Evolutionary conservation across 2,888 invertebrate genomes (phyloP).

Genomic region (Cylindroiulus punctatus): DNA sequence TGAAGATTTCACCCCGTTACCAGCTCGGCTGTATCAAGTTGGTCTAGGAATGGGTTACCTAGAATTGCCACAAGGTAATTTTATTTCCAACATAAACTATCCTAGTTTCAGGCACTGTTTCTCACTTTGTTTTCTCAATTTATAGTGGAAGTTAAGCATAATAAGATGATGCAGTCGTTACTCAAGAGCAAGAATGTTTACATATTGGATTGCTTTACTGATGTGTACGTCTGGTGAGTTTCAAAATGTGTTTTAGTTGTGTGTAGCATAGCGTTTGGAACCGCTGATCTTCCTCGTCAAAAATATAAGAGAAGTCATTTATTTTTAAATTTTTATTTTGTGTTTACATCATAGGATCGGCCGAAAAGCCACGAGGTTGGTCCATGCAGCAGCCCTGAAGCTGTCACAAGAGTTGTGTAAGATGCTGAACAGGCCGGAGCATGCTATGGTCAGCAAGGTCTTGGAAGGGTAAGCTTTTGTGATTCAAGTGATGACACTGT

Average conservation of each 20-base stretch:
- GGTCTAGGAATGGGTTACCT: conserved; percentile 98
- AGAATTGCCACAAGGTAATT: conserved; percentile 86
- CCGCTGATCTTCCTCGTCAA: too few relatives aligned
- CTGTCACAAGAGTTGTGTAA: conserved; percentile 94
- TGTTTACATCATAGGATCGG: conserved; percentile 79
- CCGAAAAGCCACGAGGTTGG: conserved; percentile 93
- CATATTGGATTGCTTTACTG: conserved; percentile 91
- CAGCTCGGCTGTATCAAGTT: conserved; percentile 89
- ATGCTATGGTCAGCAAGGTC: conserved; percentile 87
- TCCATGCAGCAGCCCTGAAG: conserved; percentile 95
- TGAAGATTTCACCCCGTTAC: conserved; percentile 73
- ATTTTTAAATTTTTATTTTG: background rate
- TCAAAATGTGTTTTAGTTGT: conserved; percentile 23
- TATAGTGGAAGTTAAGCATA: conserved; percentile 61
- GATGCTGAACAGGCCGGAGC: conserved; percentile 86
- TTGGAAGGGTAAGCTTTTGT: conserved; percentile 76
- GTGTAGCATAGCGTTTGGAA: too few relatives aligned
- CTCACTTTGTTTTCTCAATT: conserved; percentile 59
- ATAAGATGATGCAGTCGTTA: conserved; percentile 79
- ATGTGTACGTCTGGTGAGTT: conserved; percentile 91
- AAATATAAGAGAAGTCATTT: too few relatives aligned
- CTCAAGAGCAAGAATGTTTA: conserved; percentile 93
- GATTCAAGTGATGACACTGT: background rate
- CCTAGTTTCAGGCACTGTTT: background rate
- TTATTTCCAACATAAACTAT: background rate